Percentiles rank a stretch among this genome's conserved stretches.
These are phyloP conservation scores for Peromyscus aztecus DNA, from an alignment of 2,797 vertebrate genomes.

Conservation along the genomic window DNA sequence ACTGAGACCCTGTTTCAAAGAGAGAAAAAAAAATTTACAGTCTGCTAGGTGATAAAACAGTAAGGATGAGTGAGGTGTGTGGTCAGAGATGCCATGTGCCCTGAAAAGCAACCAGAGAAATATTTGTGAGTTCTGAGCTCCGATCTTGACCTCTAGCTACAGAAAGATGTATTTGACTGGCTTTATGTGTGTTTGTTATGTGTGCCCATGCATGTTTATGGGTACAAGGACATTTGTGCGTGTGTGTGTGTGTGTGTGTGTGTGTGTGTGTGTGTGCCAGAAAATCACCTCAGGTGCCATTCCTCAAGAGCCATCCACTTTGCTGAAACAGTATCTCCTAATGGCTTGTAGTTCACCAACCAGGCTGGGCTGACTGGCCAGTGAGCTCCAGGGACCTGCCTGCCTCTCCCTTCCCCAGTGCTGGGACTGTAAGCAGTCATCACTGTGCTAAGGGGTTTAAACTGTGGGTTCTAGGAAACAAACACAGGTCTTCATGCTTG, in stretches of 20 bases:
- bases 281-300: not conserved
- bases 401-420: not conserved
- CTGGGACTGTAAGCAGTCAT: no score
- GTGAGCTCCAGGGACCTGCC: not conserved
- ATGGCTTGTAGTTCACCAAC: not conserved
- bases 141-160: not conserved
- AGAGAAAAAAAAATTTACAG: not conserved
- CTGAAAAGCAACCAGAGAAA: not conserved
- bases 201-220: not conserved
- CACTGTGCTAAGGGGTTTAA: not conserved
- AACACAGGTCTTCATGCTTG: no score
- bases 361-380: not conserved
- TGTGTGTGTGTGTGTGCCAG: not conserved
- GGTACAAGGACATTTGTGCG: not conserved
- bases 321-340: not conserved
- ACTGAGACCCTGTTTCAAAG: not conserved
- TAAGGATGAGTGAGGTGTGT: accelerated
- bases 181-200: not conserved
- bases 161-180: not conserved
- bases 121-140: not conserved
- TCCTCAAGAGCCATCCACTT: not conserved
- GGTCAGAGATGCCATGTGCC: not conserved
- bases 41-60: not conserved
- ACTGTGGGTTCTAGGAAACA: not conserved
- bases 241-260: no score